Conservation (phyloP, 2,888 invertebrate species). For the Ochropleura leucogaster region DNA sequence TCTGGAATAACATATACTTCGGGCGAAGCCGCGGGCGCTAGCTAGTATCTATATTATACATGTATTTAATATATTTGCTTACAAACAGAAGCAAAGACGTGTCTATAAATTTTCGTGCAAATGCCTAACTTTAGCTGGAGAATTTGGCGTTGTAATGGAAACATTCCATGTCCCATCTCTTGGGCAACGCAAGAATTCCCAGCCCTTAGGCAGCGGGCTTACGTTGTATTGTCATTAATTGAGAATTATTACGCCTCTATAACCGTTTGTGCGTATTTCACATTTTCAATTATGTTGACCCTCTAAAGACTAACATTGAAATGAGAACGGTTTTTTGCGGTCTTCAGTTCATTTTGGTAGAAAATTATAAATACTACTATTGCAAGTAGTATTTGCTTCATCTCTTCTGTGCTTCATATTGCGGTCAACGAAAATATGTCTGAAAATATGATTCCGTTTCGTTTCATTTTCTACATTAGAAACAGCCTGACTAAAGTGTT, state of each 20-base stretch:
- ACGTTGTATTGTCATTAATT: slow-evolving; percentile 16
- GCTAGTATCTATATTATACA: no score
- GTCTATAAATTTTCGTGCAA: slow-evolving; percentile 39
- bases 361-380: background rate
- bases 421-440: no score
- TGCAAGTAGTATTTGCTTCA: no score
- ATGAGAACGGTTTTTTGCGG: background rate
- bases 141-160: slow-evolving; percentile 60
- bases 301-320: background rate
- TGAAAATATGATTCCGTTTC: no score
- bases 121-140: slow-evolving; percentile 49
- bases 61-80: background rate
- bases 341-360: no score
- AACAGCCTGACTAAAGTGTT: no score
- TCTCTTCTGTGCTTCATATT: no score
- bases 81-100: slow-evolving; percentile 2
- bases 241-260: slow-evolving; percentile 21
- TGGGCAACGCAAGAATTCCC: slow-evolving; percentile 52
- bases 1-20: no score
- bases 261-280: background rate
- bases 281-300: background rate
- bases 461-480: no score
- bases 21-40: no score
- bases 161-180: slow-evolving; percentile 59
- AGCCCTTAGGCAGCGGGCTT: slow-evolving; percentile 11